These are phyloP conservation scores for Pluvianellus socialis DNA, from an alignment of 2,113 vertebrate species.

Conservation along the genomic window DNA sequence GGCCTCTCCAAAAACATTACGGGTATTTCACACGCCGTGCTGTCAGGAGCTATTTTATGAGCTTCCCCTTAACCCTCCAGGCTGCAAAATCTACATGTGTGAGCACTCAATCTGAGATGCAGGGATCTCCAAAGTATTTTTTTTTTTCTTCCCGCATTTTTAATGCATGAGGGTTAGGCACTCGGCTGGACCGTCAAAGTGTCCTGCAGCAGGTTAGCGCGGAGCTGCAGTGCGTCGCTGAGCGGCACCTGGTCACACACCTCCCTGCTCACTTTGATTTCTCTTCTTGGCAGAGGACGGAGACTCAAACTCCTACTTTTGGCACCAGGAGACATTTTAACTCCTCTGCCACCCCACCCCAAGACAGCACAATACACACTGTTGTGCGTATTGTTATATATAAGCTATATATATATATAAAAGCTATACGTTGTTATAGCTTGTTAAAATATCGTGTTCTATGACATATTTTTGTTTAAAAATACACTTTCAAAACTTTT, in stretches of 20 bases:
- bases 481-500: background rate
- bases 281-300: background rate
- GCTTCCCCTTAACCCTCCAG: background rate
- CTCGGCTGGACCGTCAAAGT: background rate
- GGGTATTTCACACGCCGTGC: background rate
- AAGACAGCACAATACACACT: background rate
- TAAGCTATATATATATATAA: no score
- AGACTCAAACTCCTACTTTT: background rate
- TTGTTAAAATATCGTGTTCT: background rate
- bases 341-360: background rate
- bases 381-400: no score
- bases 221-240: background rate
- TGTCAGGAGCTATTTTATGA: background rate
- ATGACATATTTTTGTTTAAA: background rate
- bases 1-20: background rate
- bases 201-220: background rate
- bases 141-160: background rate
- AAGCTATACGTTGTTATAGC: background rate
- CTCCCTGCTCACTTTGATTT: background rate
- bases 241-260: background rate
- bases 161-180: no score
- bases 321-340: background rate
- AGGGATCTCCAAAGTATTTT: background rate
- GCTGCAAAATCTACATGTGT: background rate
- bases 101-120: background rate